Percentiles rank a stretch among this genome's conserved stretches.
Evolutionary conservation across 2,113 vertebrate species (phyloP).

Genomic region (Ondatra zibethicus): DNA sequence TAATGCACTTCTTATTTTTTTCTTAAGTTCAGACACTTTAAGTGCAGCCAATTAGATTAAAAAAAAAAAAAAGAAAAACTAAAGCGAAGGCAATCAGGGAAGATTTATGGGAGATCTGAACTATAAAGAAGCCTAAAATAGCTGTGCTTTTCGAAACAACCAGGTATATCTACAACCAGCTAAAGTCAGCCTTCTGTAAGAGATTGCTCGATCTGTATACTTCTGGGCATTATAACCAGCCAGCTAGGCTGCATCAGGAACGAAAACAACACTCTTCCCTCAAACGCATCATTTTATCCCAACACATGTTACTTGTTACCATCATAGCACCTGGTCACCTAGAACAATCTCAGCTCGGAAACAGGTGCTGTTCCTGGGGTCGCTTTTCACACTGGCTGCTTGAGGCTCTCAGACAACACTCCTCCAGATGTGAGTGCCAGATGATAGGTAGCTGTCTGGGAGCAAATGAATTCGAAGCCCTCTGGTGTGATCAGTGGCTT

Average conservation of each 20-base stretch:
- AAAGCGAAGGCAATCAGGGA: slow-evolving; percentile 5
- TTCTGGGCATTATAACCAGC: background rate
- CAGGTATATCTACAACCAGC: background rate
- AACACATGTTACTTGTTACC: background rate
- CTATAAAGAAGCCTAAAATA: background rate
- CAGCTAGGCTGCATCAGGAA: background rate
- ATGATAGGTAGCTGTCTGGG: background rate
- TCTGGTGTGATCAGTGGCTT: background rate
- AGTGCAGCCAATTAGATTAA: slow-evolving; percentile 56
- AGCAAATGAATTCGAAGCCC: background rate
- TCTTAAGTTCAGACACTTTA: slow-evolving; percentile 56
- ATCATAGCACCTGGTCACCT: background rate
- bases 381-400: background rate
- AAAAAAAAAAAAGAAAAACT: slow-evolving; percentile 9
- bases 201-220: background rate
- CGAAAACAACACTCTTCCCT: background rate
- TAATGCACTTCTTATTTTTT: slow-evolving; percentile 41
- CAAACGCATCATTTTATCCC: background rate
- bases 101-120: background rate
- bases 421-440: background rate
- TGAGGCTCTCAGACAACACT: background rate
- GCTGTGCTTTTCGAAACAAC: background rate
- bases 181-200: background rate
- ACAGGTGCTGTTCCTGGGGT: background rate
- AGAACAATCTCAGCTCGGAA: slow-evolving; percentile 31